Percentiles rank a stretch among this genome's conserved stretches.
These are phyloP conservation scores for Anguilla obscura DNA, from an alignment of 2,797 vertebrate species.

Conservation along the genomic window DNA sequence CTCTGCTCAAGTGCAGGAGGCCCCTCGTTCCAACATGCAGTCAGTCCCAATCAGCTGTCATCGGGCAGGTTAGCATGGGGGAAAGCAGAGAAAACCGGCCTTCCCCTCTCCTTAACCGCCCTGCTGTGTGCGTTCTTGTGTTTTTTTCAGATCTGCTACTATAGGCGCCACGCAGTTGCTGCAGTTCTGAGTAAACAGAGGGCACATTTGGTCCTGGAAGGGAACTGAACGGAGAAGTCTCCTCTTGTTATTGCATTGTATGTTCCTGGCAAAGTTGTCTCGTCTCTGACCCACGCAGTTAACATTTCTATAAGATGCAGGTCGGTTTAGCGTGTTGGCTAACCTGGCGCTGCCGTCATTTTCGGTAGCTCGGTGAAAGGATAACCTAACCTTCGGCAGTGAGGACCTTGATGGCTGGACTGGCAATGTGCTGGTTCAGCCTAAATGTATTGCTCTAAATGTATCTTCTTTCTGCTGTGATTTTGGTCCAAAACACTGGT, in stretches of 20 bases:
- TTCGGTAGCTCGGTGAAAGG: not conserved
- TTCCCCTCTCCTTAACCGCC: not conserved
- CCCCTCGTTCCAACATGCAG: not conserved
- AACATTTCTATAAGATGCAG: not conserved
- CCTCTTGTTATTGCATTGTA: not conserved
- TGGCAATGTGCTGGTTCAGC: not conserved
- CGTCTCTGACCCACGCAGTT: not conserved
- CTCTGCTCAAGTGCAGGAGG: not conserved
- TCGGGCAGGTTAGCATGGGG: not conserved
- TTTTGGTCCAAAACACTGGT: not conserved
- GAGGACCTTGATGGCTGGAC: not conserved
- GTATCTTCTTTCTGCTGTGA: no score
- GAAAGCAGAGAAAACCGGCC: not conserved
- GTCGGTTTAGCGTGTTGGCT: not conserved
- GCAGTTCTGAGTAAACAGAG: not conserved
- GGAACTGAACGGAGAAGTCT: not conserved
- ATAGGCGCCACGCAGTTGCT: not conserved
- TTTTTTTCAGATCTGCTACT: not conserved
- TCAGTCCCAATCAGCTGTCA: not conserved
- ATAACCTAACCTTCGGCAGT: not conserved
- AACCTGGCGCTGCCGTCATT: not conserved
- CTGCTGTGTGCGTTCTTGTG: not conserved
- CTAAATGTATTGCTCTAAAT: no score
- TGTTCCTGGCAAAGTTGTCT: conserved; percentile 4
- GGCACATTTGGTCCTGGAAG: not conserved